Conservation (phyloP, 2,888 invertebrate genomes). For the Chironomus riparius region DNA sequence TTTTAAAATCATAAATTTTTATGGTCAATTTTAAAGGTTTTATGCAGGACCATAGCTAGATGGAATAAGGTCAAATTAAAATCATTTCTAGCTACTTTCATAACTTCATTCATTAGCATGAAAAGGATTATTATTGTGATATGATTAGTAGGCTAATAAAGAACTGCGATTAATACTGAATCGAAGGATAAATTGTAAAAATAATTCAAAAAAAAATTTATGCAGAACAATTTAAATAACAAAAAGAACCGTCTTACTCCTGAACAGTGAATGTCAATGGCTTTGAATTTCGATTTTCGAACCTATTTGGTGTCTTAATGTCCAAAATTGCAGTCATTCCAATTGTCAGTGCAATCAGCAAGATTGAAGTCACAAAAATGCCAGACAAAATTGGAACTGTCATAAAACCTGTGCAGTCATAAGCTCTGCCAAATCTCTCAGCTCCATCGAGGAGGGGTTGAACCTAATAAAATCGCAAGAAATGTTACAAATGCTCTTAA, state of each 20-base stretch:
- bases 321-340: conserved; percentile 82
- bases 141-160: too few relatives aligned
- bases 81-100: too few relatives aligned
- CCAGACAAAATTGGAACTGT: conserved; percentile 89
- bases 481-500: not conserved
- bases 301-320: conserved; percentile 92
- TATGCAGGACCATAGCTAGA: too few relatives aligned
- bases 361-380: conserved; percentile 66
- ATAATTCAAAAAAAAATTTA: too few relatives aligned
- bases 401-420: conserved; percentile 87
- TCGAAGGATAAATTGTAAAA: too few relatives aligned
- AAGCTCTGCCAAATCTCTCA: conserved; percentile 60
- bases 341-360: conserved; percentile 66
- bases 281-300: conserved; percentile 93
- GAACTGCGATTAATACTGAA: too few relatives aligned
- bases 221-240: too few relatives aligned
- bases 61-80: too few relatives aligned
- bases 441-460: conserved; percentile 48
- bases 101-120: too few relatives aligned
- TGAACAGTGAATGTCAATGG: conserved; percentile 71
- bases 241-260: conserved; percentile 48
- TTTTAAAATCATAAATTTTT: too few relatives aligned
- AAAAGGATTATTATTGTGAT: too few relatives aligned
- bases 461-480: conserved; percentile 38
- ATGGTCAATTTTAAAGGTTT: too few relatives aligned